Evolutionary conservation across 2,888 invertebrate species (phyloP).

Genomic region (Caenorhabditis sp.): DNA sequence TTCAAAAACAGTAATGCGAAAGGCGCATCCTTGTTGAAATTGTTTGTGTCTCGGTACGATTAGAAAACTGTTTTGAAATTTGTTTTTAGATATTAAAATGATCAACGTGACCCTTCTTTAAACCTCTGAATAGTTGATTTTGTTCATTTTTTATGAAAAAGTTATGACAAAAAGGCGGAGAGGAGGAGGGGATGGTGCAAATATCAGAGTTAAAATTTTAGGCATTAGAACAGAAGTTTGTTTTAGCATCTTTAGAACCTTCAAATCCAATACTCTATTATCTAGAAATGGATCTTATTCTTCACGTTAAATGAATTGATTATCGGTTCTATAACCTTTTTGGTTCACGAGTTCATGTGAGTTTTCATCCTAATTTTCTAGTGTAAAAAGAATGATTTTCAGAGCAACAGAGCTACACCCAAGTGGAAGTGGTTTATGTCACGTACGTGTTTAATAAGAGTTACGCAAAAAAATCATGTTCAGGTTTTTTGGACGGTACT

Average conservation of each 20-base stretch:
- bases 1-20: too few species aligned
- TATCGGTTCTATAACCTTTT: not conserved
- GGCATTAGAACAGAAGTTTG: not conserved
- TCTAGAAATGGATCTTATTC: not conserved
- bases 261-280: not conserved
- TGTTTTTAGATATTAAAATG: too few species aligned
- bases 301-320: not conserved
- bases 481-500: not conserved
- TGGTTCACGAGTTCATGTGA: not conserved
- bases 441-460: not conserved
- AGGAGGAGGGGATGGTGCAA: not conserved
- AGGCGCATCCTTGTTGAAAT: too few species aligned
- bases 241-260: not conserved
- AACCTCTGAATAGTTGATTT: too few species aligned
- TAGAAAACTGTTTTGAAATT: too few species aligned
- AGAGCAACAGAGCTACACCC: not conserved
- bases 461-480: not conserved
- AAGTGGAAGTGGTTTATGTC: not conserved
- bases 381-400: not conserved
- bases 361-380: not conserved
- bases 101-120: too few species aligned
- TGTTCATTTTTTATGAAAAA: not conserved
- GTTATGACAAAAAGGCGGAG: not conserved
- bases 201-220: not conserved
- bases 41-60: too few species aligned